Base-by-base conservation (phyloP, 2,113 vertebrate genomes). In the Dryoscopus gambensis region DNA sequence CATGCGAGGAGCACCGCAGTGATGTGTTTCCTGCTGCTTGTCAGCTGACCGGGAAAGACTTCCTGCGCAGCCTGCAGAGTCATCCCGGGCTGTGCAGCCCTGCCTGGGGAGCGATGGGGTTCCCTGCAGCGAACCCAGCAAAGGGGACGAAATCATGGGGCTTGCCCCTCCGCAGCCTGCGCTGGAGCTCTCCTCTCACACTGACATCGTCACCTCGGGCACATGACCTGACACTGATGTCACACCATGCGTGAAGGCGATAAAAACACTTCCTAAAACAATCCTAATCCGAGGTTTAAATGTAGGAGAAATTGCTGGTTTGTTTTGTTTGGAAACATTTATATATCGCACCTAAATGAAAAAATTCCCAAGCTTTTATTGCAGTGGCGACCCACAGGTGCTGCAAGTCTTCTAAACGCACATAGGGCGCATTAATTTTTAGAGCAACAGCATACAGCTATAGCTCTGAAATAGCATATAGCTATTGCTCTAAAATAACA, bases 381-480 rank as follows among this genome's bases (percentile, higher is more conserved):
- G 35, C 74, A 27, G 25, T 15, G 35, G 33, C 56, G 74, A 40
- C 20, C 20, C 31, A 42, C 6, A 47, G 25, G 19, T 15, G 28
- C 20, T 24, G 31, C 49, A 37, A 31, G 30, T 44, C 23, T 42
- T 28, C 6, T 5, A 27, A 57, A 35, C 20, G 2, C 13, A 37
- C 17, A 14, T 3, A 19, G 10, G 15, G 40, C 2, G 13, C 0
- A 4, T 25, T 13, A 13, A 57, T 50, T 49, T 24, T 57, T 15
- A 11, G 25, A 30, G 42, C 3, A 9, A 28, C 2, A 23, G 5
- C 18, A 24, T 1, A 4, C 0, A 35, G 30, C 18, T 27, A 7
- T 23, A 42, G 59, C 15, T 73, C 33, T 49, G 23, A 33, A 67
- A 67, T 1, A 23, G 6, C 23, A 16, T 1, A 9, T 0, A 47